Evolutionary conservation across 2,113 vertebrate genomes (phyloP).

Genomic region (Reinhardtius hippoglossoides): DNA sequence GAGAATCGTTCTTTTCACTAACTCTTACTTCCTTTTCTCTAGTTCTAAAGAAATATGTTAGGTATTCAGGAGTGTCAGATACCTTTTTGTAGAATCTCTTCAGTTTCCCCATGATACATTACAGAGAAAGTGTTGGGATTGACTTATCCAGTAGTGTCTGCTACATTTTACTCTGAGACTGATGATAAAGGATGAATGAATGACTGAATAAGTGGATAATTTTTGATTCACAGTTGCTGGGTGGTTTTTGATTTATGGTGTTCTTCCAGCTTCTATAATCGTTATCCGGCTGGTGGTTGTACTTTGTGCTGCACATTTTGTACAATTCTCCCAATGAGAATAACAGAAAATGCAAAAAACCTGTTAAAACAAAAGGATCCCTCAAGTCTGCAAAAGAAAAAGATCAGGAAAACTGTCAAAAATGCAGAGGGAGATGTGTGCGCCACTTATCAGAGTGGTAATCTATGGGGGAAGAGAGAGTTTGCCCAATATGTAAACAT

Average conservation of each 20-base stretch:
- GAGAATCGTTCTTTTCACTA: background rate
- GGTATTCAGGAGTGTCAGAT: too few species aligned
- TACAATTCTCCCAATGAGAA: background rate
- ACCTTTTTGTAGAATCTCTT: too few species aligned
- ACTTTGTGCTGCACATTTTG: conserved; percentile 3
- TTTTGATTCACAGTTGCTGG: background rate
- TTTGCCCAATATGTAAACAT: conserved; percentile 30
- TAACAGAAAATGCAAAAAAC: background rate
- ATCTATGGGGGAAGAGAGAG: conserved; percentile 20
- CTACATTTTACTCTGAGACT: background rate
- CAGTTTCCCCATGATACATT: too few species aligned
- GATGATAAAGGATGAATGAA: too few species aligned
- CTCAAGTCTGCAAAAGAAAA: background rate
- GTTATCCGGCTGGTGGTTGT: background rate
- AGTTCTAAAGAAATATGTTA: too few species aligned
- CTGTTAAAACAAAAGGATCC: background rate
- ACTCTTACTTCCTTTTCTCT: too few species aligned
- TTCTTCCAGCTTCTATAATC: background rate
- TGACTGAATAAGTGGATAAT: background rate
- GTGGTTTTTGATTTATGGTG: conserved; percentile 22
- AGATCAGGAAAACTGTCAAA: background rate
- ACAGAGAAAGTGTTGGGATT: background rate
- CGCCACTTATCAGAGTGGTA: conserved; percentile 17
- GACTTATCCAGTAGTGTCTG: background rate
- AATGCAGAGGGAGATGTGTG: background rate